These are phyloP conservation scores for Arctia plantaginis DNA, from an alignment of 2,888 invertebrate species.

Conservation along the genomic window DNA sequence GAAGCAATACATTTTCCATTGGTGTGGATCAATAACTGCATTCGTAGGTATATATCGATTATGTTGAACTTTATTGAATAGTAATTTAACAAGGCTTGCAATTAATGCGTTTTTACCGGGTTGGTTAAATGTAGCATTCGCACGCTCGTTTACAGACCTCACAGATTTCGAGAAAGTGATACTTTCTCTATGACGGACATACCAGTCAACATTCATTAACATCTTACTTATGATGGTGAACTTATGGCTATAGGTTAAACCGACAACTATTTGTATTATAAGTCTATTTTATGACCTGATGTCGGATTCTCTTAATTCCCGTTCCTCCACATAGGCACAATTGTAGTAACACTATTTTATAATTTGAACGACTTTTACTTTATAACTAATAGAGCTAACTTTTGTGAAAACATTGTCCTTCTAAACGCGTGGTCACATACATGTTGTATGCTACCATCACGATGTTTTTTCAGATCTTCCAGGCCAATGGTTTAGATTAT, in stretches of 20 bases:
- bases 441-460: too few relatives aligned
- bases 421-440: too few relatives aligned
- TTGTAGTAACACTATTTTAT: too few relatives aligned
- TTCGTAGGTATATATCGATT: neutral
- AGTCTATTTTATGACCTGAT: neutral
- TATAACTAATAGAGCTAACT: too few relatives aligned
- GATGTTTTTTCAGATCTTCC: too few relatives aligned
- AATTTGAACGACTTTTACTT: too few relatives aligned
- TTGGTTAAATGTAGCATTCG: slow-evolving; percentile 47
- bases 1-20: neutral
- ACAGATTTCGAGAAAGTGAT: slow-evolving; percentile 73
- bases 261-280: neutral
- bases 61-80: slow-evolving; percentile 8
- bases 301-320: neutral
- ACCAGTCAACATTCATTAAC: slow-evolving; percentile 37
- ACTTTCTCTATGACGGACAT: slow-evolving; percentile 70
- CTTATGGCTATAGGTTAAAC: neutral
- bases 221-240: slow-evolving; percentile 21
- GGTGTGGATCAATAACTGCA: neutral
- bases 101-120: slow-evolving; percentile 37
- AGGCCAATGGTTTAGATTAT: too few relatives aligned
- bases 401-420: too few relatives aligned
- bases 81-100: slow-evolving; percentile 16
- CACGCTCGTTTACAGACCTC: slow-evolving; percentile 60
- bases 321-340: neutral